Conservation (phyloP, 2,113 vertebrate genomes). For the Sceloporus tristichus region DNA sequence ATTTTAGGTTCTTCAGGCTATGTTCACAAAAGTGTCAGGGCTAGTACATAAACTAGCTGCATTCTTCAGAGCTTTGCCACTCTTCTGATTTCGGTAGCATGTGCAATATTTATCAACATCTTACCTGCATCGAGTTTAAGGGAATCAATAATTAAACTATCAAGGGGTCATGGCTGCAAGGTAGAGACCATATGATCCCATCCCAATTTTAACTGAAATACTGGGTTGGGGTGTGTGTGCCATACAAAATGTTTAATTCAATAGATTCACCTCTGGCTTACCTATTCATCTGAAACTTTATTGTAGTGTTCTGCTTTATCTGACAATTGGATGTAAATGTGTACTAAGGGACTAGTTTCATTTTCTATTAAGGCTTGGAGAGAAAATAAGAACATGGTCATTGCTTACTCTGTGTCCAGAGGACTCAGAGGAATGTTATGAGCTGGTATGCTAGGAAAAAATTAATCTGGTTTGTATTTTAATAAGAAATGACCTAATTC, state of each 20-base stretch:
- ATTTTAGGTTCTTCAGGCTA: slow-evolving; percentile 26
- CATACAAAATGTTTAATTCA: neutral
- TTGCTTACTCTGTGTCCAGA: neutral
- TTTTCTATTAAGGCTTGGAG: too few species aligned
- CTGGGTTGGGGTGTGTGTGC: neutral
- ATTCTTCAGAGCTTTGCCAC: slow-evolving; percentile 30
- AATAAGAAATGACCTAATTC: too few species aligned
- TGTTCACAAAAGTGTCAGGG: slow-evolving; percentile 35
- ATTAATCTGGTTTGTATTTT: neutral
- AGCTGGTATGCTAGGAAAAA: neutral
- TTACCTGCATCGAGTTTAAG: slow-evolving; percentile 34
- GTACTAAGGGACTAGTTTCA: neutral
- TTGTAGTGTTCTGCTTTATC: neutral
- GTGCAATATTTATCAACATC: slow-evolving; percentile 59
- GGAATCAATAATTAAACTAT: slow-evolving; percentile 57
- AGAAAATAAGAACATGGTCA: neutral
- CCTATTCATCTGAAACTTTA: neutral
- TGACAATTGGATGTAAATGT: neutral
- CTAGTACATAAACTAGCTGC: slow-evolving; percentile 30
- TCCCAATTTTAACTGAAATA: neutral
- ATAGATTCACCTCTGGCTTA: neutral
- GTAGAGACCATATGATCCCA: slow-evolving; percentile 13
- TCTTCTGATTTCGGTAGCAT: slow-evolving; percentile 27
- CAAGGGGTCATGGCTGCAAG: slow-evolving; percentile 7
- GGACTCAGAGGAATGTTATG: neutral